phyloP scores from a whole-genome alignment of 2,113 vertebrate genomes.

The Andinoacara biseriatus region DNA sequence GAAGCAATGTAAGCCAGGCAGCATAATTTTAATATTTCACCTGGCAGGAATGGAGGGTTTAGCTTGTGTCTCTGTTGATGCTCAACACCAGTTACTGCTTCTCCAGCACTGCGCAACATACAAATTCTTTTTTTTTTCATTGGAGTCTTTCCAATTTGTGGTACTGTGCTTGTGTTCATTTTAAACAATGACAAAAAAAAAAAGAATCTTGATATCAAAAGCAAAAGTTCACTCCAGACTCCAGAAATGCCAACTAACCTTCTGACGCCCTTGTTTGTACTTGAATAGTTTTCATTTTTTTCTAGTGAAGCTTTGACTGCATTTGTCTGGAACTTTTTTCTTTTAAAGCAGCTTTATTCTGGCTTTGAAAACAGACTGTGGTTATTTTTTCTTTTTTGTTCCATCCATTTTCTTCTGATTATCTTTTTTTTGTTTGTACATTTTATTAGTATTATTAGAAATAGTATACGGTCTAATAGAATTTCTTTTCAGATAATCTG shows the following conservation, averaged over 20 bases:
- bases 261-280: background rate
- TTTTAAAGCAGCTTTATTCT: too few species aligned
- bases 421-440: background rate
- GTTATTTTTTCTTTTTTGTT: background rate
- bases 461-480: background rate
- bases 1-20: too few species aligned
- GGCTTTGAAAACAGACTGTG: too few species aligned
- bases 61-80: background rate
- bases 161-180: background rate
- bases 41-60: background rate
- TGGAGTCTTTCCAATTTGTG: too few species aligned
- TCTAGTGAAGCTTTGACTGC: background rate
- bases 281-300: background rate
- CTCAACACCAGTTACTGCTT: background rate
- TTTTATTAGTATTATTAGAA: background rate
- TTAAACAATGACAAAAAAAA: background rate
- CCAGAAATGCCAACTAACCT: background rate
- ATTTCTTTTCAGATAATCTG: background rate
- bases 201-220: background rate
- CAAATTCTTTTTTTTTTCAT: background rate
- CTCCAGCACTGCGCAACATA: background rate
- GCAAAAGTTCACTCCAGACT: background rate
- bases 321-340: background rate
- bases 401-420: too few species aligned
- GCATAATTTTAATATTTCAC: too few species aligned